Conservation (phyloP, 2,113 vertebrate genomes). For the Danionella cerebrum region DNA sequence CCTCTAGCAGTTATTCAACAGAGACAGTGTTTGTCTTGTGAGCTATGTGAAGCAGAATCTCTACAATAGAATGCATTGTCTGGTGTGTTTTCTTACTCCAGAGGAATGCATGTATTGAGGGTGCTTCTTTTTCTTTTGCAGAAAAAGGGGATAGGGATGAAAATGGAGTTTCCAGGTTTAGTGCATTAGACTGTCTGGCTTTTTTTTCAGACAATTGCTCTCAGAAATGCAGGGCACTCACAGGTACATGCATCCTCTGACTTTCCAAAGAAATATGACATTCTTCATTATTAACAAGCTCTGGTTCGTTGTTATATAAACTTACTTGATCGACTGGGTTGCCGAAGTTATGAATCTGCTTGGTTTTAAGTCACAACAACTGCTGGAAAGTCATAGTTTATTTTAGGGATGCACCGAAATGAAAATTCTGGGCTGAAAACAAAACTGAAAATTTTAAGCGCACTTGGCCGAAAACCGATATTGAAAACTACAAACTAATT, state of each 20-base stretch:
- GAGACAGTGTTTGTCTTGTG: not conserved
- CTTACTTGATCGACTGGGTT: not conserved
- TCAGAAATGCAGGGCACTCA: not conserved
- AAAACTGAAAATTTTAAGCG: no score
- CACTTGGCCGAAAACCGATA: no score
- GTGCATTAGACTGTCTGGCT: constrained; percentile 38
- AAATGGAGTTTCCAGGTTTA: constrained; percentile 36
- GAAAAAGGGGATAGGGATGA: constrained; percentile 35
- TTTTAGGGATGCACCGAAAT: no score
- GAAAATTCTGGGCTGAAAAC: no score
- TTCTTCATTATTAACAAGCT: constrained; percentile 28
- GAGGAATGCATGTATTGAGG: constrained; percentile 4
- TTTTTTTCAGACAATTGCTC: constrained; percentile 45
- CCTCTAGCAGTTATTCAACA: no score
- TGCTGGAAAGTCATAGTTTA: no score
- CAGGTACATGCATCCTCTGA: not conserved
- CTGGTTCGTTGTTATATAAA: constrained; percentile 11
- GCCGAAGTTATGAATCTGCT: not conserved
- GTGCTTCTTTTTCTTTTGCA: no score
- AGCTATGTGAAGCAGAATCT: not conserved
- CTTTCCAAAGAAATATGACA: constrained; percentile 17
- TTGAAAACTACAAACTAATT: no score
- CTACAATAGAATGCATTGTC: constrained; percentile 28
- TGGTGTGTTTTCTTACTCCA: not conserved
- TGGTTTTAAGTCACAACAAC: no score